These are phyloP conservation scores for Sitta carolinensis DNA, from an alignment of 2,797 vertebrate species.

Conservation along the genomic window DNA sequence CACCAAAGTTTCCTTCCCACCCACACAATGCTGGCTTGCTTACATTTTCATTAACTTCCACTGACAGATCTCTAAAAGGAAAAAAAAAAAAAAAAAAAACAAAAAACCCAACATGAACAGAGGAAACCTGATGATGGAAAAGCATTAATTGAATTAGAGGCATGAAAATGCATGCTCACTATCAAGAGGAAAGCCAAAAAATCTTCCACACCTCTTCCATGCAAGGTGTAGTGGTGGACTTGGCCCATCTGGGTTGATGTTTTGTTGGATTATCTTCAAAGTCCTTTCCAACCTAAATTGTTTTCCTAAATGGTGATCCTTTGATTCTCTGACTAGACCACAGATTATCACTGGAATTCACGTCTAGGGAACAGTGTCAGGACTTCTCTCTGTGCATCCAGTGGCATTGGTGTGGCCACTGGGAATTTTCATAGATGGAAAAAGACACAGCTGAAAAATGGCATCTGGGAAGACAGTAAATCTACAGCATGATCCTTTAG, in stretches of 20 bases:
- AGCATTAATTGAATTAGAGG: conserved; percentile 27
- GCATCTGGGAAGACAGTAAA: background rate
- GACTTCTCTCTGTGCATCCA: background rate
- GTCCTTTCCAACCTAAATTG: background rate
- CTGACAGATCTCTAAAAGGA: conserved; percentile 30
- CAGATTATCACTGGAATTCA: accelerated
- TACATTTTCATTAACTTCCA: conserved; percentile 39
- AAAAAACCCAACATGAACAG: too few species aligned
- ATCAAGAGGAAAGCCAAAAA: background rate
- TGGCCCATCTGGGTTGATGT: background rate
- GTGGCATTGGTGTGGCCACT: background rate
- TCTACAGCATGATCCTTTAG: background rate
- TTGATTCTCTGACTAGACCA: background rate
- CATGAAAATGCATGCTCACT: background rate
- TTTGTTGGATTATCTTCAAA: background rate
- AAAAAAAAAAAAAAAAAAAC: background rate
- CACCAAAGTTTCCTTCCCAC: conserved; percentile 25
- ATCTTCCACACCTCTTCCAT: background rate
- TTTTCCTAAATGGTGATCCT: background rate
- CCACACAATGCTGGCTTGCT: background rate
- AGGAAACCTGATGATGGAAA: background rate
- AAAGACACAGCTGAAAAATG: background rate
- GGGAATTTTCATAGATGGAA: background rate
- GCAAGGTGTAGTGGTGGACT: too few species aligned
- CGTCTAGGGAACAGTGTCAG: background rate